phyloP scores from a whole-genome alignment of 2,888 invertebrate species.

The Mellilla xanthometata region DNA sequence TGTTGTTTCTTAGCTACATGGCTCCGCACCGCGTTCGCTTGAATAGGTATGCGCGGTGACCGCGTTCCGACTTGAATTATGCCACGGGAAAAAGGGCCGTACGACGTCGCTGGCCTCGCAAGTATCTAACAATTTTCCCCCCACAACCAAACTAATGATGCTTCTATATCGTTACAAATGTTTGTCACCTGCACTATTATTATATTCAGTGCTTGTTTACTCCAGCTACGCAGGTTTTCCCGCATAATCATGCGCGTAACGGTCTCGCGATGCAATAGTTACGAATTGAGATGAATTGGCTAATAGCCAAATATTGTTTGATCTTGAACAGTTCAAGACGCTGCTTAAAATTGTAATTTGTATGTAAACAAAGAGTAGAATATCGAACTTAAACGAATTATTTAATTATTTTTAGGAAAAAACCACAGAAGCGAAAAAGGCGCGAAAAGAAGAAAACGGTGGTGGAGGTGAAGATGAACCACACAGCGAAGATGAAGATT shows the following conservation, averaged over 20 bases:
- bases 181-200: constrained; percentile 72
- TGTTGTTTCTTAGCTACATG: constrained; percentile 41
- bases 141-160: constrained; percentile 65
- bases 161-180: constrained; percentile 71
- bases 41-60: constrained; percentile 64
- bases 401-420: constrained; percentile 82
- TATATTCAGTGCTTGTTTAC: constrained; percentile 50
- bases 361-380: constrained; percentile 39
- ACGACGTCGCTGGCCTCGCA: constrained; percentile 65
- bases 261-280: constrained; percentile 35
- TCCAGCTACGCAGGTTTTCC: constrained; percentile 37
- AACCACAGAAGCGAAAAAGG: constrained; percentile 88
- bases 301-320: constrained; percentile 58
- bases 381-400: constrained; percentile 18
- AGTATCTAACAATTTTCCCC: constrained; percentile 62
- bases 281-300: constrained; percentile 53
- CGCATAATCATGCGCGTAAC: constrained; percentile 42
- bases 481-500: constrained; percentile 85
- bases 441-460: constrained; percentile 91
- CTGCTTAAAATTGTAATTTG: constrained; percentile 30
- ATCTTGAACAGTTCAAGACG: constrained; percentile 43
- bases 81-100: constrained; percentile 66
- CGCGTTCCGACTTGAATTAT: constrained; percentile 62
- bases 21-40: constrained; percentile 52
- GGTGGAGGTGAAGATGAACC: constrained; percentile 84